Conservation (phyloP, 2,113 vertebrate genomes). For the Macquaria australasica region DNA sequence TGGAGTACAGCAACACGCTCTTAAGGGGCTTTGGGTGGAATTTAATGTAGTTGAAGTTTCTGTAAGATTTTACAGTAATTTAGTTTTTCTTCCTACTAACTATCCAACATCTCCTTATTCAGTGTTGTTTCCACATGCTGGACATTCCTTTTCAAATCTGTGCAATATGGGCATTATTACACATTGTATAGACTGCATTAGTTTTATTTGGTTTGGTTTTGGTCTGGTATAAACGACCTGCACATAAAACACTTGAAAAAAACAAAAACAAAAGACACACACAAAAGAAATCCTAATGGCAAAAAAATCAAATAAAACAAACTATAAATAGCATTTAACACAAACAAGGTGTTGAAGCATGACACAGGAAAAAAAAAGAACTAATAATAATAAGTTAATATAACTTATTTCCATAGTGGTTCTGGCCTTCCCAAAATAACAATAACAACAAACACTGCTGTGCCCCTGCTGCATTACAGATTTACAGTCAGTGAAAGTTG, state of each 20-base stretch:
- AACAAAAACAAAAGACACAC: no score
- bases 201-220: neutral
- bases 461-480: neutral
- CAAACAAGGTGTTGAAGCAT: neutral
- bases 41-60: neutral
- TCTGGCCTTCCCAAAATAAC: neutral
- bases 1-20: conserved; percentile 18
- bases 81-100: neutral
- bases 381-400: neutral
- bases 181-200: neutral
- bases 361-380: neutral
- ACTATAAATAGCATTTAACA: neutral
- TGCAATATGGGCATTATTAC: neutral
- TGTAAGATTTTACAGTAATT: neutral
- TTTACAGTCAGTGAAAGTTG: neutral
- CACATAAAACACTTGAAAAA: neutral
- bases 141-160: neutral
- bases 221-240: neutral
- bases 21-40: neutral
- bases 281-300: neutral
- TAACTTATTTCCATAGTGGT: neutral
- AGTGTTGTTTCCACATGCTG: neutral
- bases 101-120: neutral
- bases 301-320: neutral
- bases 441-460: neutral